Conservation (phyloP, 2,113 vertebrate species). For the Oreochromis spilurus region DNA sequence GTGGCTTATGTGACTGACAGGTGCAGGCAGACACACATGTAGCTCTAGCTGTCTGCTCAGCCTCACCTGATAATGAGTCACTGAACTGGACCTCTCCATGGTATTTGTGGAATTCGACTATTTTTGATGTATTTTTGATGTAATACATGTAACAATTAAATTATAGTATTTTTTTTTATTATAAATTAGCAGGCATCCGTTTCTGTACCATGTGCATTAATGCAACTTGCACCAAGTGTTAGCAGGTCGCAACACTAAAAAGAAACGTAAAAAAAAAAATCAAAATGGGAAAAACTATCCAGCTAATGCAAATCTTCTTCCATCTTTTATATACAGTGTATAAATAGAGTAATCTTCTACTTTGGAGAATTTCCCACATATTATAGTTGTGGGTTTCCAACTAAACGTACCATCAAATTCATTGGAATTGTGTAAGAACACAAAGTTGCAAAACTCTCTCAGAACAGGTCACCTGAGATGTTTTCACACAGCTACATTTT, state of each 20-base stretch:
- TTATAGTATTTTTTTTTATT: background rate
- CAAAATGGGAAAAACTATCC: fast-evolving
- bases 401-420: background rate
- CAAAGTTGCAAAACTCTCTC: background rate
- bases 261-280: background rate
- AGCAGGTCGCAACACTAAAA: background rate
- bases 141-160: background rate
- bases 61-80: background rate
- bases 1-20: background rate
- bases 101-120: background rate
- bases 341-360: background rate
- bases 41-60: background rate
- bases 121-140: background rate
- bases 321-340: background rate
- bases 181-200: fast-evolving
- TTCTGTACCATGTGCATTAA: background rate
- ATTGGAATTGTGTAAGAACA: background rate
- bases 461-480: background rate
- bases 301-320: background rate
- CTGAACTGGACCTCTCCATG: background rate
- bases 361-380: background rate
- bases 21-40: fast-evolving
- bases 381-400: background rate
- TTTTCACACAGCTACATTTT: background rate
- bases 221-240: background rate